Evolutionary conservation across 2,113 vertebrate species (phyloP).

Genomic region (Boleophthalmus pectinirostris): DNA sequence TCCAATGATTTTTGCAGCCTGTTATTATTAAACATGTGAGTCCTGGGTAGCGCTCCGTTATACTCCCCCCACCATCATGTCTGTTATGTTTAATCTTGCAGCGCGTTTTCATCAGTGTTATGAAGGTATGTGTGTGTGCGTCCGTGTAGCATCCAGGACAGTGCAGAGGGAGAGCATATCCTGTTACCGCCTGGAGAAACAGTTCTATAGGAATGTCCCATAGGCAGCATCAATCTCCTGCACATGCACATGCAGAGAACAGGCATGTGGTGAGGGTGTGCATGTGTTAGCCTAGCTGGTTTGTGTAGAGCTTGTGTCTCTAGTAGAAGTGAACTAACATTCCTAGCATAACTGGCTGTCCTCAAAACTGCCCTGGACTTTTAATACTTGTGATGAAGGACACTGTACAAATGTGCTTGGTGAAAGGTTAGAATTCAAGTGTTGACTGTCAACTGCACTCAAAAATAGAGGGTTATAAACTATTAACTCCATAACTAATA

Average conservation of each 20-base stretch:
- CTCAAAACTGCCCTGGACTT: slow-evolving; percentile 38
- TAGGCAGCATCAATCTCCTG: slow-evolving; percentile 37
- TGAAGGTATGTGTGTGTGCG: slow-evolving; percentile 36
- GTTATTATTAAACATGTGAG: slow-evolving; percentile 9
- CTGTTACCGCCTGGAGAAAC: slow-evolving; percentile 68
- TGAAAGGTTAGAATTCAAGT: background rate
- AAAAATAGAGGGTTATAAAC: background rate
- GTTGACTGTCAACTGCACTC: background rate
- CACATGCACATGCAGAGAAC: slow-evolving; percentile 25
- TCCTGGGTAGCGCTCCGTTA: slow-evolving; percentile 13
- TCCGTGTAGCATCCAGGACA: slow-evolving; percentile 28
- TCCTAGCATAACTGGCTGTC: slow-evolving; percentile 66
- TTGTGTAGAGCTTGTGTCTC: slow-evolving; percentile 39
- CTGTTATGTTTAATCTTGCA: slow-evolving; percentile 5
- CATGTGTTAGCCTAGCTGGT: slow-evolving; percentile 20
- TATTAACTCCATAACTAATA: background rate
- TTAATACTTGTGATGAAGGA: slow-evolving; percentile 51
- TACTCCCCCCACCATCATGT: slow-evolving; percentile 12
- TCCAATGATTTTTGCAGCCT: slow-evolving; percentile 22
- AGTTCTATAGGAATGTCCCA: slow-evolving; percentile 66
- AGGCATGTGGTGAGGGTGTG: slow-evolving; percentile 32
- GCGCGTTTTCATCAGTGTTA: slow-evolving; percentile 9
- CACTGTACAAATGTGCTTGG: slow-evolving; percentile 18
- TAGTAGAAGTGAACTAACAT: slow-evolving; percentile 60
- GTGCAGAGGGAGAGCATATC: slow-evolving; percentile 65